Evolutionary conservation across 92 coral and sea anemone genomes (phyloP).

Genomic region (Palythoa grandiflora): DNA sequence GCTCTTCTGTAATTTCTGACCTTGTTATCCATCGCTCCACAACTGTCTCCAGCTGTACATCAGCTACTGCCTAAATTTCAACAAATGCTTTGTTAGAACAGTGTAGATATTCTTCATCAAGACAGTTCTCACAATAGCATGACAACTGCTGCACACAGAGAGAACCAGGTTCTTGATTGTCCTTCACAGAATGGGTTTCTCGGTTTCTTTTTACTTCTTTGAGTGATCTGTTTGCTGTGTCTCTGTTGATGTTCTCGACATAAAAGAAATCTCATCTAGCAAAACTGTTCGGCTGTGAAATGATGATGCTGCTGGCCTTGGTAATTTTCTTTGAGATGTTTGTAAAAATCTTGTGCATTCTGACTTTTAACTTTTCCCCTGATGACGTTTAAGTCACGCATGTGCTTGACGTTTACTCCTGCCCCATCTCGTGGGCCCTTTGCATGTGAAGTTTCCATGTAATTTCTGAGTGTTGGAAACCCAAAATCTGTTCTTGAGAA

Average conservation of each 20-base stretch:
- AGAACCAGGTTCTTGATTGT: not conserved
- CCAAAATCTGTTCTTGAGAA: not conserved
- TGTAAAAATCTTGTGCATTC: not conserved
- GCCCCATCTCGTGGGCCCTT: not conserved
- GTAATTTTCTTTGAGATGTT: not conserved
- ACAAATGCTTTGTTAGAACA: constrained; percentile 3
- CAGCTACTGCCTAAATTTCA: not conserved
- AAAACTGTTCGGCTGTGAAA: not conserved
- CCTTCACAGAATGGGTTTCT: not conserved
- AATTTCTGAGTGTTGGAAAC: not conserved
- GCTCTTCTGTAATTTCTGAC: constrained; percentile 10
- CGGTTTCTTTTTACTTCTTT: constrained; percentile 20
- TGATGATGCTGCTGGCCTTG: not conserved
- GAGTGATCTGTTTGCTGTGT: not conserved
- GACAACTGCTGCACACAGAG: constrained; percentile 5
- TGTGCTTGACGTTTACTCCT: not conserved
- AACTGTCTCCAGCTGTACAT: not conserved
- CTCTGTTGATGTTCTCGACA: not conserved
- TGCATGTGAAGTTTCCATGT: not conserved
- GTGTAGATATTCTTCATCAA: not conserved
- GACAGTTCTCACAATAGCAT: constrained; percentile 12
- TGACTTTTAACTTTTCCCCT: not conserved
- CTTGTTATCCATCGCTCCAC: constrained; percentile 7
- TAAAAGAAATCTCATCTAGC: not conserved
- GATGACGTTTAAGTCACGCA: not conserved